A percentile compares a stretch with the other conserved stretches of the same genome.
phyloP scores from a whole-genome alignment of 2,797 vertebrate genomes.

The Podarcis siculus region DNA sequence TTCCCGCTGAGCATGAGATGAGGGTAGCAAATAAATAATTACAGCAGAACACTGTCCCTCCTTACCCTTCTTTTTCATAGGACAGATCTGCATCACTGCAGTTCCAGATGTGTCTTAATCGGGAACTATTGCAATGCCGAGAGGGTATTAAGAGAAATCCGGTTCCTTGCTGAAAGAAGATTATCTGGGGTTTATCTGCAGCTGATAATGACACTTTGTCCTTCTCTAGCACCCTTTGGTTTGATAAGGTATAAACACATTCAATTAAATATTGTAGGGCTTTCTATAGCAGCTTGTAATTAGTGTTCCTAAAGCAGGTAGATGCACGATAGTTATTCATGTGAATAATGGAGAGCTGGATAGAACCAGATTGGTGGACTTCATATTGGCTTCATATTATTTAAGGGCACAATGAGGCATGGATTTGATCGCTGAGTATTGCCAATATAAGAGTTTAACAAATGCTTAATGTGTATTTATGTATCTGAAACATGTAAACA shows the following conservation, averaged over 20 bases:
- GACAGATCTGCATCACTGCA: neutral
- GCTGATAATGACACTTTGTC: slow-evolving; percentile 64
- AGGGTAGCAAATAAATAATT: neutral
- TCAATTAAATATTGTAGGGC: slow-evolving; percentile 63
- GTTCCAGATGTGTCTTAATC: slow-evolving; percentile 68
- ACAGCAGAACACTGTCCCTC: neutral
- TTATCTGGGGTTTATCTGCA: slow-evolving; percentile 72
- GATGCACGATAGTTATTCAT: slow-evolving; percentile 44
- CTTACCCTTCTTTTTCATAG: neutral
- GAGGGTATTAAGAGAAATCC: slow-evolving; percentile 58
- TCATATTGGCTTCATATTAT: slow-evolving; percentile 38
- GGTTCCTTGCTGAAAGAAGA: slow-evolving; percentile 68
- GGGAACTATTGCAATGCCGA: neutral
- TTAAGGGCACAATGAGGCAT: neutral
- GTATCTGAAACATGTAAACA: neutral
- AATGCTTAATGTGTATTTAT: neutral
- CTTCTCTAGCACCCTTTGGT: slow-evolving; percentile 66
- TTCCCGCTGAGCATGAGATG: neutral
- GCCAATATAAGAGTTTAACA: neutral
- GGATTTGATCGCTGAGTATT: neutral
- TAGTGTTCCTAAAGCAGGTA: neutral
- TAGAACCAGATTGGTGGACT: slow-evolving; percentile 19
- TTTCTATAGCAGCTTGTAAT: slow-evolving; percentile 47
- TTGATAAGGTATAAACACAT: slow-evolving; percentile 55
- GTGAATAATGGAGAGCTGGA: slow-evolving; percentile 23